Percentiles rank a stretch among this genome's conserved stretches.
phyloP scores from a whole-genome alignment of 2,113 vertebrate genomes.

The Coptodon rendalli region DNA sequence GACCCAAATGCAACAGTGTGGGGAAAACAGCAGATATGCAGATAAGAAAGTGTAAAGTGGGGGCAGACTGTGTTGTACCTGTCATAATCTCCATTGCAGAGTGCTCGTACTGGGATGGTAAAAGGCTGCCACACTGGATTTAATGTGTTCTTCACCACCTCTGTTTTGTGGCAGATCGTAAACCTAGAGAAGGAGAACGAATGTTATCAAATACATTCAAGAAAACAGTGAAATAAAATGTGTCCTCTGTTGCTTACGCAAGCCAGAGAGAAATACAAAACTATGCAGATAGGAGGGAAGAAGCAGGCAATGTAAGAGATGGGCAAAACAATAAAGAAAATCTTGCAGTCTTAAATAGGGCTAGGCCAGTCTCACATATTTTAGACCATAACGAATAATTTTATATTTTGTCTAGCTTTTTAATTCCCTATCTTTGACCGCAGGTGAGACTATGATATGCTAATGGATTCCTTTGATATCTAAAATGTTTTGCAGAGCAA shows the following conservation, averaged over 20 bases:
- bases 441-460: conserved; percentile 6
- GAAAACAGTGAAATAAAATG: background rate
- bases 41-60: background rate
- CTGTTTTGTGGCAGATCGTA: conserved; percentile 73
- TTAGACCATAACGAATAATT: conserved; percentile 20
- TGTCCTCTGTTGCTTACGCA: background rate
- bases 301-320: background rate
- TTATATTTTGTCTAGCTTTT: conserved; percentile 8
- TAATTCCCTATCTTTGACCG: background rate
- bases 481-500: background rate
- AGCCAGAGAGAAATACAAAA: background rate
- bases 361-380: conserved; percentile 16
- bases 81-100: conserved; percentile 71
- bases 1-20: background rate
- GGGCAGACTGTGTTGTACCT: conserved; percentile 37
- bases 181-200: conserved; percentile 38
- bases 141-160: conserved; percentile 71
- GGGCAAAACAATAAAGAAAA: background rate
- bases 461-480: conserved; percentile 21
- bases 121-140: conserved; percentile 71
- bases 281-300: background rate
- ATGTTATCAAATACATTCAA: background rate
- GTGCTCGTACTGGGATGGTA: conserved; percentile 62
- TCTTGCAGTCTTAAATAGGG: background rate
- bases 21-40: background rate